Conservation (phyloP, 2,113 vertebrate species). For the Penelope pileata region DNA sequence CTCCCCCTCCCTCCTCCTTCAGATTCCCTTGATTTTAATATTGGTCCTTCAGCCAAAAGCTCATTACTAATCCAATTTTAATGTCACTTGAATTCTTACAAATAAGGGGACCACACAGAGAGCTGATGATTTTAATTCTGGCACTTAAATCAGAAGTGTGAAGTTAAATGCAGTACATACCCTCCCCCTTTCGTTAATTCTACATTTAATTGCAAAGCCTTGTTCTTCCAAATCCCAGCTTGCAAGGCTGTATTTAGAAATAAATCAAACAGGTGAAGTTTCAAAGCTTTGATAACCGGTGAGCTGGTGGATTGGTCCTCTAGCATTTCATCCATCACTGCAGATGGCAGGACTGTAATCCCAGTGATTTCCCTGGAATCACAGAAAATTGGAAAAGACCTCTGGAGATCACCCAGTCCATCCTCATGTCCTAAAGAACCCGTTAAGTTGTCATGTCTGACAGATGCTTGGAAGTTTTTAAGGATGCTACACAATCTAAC, state of each 20-base stretch:
- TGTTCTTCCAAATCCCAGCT: neutral
- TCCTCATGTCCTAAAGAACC: neutral
- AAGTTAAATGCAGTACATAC: constrained; percentile 3
- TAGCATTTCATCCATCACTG: neutral
- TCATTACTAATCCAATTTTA: constrained; percentile 56
- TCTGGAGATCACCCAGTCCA: neutral
- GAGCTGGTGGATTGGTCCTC: neutral
- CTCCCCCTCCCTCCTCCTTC: neutral
- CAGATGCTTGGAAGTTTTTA: neutral
- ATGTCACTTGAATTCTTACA: constrained; percentile 56
- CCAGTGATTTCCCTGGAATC: neutral
- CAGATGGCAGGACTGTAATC: neutral
- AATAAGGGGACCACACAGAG: constrained; percentile 60
- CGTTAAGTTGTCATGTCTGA: neutral
- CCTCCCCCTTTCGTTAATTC: neutral
- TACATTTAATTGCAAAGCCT: neutral
- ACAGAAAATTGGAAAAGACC: neutral
- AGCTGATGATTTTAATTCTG: constrained; percentile 64
- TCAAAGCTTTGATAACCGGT: neutral
- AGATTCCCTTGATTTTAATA: constrained; percentile 35
- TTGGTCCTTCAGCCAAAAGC: constrained; percentile 36
- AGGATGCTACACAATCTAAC: neutral
- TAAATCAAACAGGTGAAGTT: neutral
- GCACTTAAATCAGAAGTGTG: constrained; percentile 47
- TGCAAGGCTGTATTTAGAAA: neutral